Evolutionary conservation across 2,113 vertebrate species (phyloP), one percentile per base, ranked within the genome.

Genomic region (Malurus melanocephalus): DNA sequence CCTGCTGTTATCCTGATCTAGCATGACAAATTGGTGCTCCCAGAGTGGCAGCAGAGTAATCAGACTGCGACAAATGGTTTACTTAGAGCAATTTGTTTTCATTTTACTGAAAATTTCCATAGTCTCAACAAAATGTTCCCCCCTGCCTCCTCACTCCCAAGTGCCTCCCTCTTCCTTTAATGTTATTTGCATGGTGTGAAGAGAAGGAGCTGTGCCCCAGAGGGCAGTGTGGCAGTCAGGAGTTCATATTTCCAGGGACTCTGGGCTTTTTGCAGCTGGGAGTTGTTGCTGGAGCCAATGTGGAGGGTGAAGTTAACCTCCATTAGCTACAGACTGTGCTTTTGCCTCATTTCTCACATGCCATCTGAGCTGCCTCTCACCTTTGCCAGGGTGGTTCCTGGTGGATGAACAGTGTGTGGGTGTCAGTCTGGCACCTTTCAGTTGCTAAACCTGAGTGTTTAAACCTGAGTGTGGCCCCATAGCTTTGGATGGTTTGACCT

Each of bases 1-100:
- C 94, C 95, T 95, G 95, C 96, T 95, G 96, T 96, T 96, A 90
- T 92, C 96, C 96, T 96, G 96, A 97, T 97, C 96, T 97, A 96
- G 96, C 97, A 97, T 97, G 97, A 98, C 97, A 97, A 98, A 97
- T 98, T 97, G 96, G 96, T 96, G 96, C 92, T 97, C 97, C 97
- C 96, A 95, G 93, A 96, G 96, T 97, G 95, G 94, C 96, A 97
- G 95, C 96, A 93, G 96, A 97, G 96, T 97, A 98, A 98, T 98
- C 97, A 97, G 97, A 97, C 97, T 98, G 96, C 98, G 97, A 98
- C 97, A 97, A 98, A 98, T 98, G 97, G 96, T 97, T 98, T 97
- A 97, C 96, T 97, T 97, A 95, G 90, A 97, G 96, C 96, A 97
- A 98, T 98, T 98, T 98, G 97, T 98, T 98, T 98, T 97, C 96